Conservation (phyloP, 2,113 vertebrate genomes). For the Antechinus flavipes region DNA sequence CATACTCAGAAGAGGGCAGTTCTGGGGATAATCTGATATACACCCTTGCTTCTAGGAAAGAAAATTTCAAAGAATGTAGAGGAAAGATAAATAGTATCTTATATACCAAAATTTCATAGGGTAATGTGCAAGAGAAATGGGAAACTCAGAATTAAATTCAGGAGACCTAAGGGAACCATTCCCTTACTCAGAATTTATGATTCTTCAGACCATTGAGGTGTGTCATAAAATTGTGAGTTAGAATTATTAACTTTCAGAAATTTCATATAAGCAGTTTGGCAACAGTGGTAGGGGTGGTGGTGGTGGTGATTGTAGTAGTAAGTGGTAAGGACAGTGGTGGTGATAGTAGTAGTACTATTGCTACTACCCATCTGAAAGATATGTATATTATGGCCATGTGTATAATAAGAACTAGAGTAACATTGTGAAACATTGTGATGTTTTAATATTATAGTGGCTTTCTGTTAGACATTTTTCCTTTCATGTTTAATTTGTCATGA, state of each 20-base stretch:
- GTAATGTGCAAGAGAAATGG: not conserved
- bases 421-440: not conserved
- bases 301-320: too few species aligned
- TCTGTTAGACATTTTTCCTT: not conserved
- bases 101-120: not conserved
- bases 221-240: not conserved
- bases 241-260: not conserved
- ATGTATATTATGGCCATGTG: not conserved
- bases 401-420: not conserved
- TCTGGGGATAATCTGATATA: not conserved
- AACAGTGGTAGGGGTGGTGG: not conserved
- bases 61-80: not conserved
- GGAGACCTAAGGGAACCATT: not conserved
- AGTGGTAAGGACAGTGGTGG: not conserved
- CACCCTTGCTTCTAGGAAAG: not conserved
- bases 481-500: not conserved
- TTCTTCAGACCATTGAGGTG: not conserved
- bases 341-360: not conserved
- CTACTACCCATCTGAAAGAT: not conserved
- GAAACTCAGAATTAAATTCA: not conserved
- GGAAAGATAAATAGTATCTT: not conserved
- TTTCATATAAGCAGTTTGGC: not conserved
- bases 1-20: not conserved
- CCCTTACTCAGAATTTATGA: not conserved
- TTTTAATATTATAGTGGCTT: conserved; percentile 28